Evolutionary conservation across 2,797 vertebrate species (phyloP), one percentile per base, ranked within the genome.

Genomic region (Choloepus didactylus): DNA sequence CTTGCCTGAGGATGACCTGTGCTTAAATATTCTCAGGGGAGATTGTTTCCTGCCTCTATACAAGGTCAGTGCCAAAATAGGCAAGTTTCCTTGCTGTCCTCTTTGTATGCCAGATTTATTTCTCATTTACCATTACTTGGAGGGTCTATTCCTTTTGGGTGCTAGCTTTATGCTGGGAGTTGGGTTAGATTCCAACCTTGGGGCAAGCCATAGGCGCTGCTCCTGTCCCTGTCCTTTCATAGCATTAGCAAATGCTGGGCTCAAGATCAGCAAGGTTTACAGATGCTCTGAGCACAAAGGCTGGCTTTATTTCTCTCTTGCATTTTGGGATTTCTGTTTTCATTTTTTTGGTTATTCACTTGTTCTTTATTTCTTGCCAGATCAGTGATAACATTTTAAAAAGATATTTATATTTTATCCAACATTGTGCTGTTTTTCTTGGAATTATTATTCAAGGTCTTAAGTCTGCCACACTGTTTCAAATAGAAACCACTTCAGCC

Each of bases 341-440:
- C 35, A 19, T 85, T 95, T 70, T 67, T 75, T 93, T 87, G 91
- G 87, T 91, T 31, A 56, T 93, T 25, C 82, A 9, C 72, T 41
- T 93, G 69, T 81, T 84, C 44, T 94, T 91, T 91, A 64, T 81
- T 81, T 96, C 73, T 87, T 91, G 21, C 11, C 11, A 85, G 27
- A 66, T 94, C 29, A 77, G 59, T 54, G 6, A 14, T 77, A 49
- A 83, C 41, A 87, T 87, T 89, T 60, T 25, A 75, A 72, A 80
- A 89, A 85, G 14, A 77, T 60, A 18, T 76, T 87, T 76, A 51
- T 62, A 73, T 62, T 88, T 88, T 87, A 59, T 73, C 18, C 49
- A 66, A 35, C 15, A 59, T 93, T 81, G 70, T 81, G 31, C 49
- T 84, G 8, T 85, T 95, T 96, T 81, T 4, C 27, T 86, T 89